Conservation (phyloP, 2,113 vertebrate species). For the Taxidea taxus region DNA sequence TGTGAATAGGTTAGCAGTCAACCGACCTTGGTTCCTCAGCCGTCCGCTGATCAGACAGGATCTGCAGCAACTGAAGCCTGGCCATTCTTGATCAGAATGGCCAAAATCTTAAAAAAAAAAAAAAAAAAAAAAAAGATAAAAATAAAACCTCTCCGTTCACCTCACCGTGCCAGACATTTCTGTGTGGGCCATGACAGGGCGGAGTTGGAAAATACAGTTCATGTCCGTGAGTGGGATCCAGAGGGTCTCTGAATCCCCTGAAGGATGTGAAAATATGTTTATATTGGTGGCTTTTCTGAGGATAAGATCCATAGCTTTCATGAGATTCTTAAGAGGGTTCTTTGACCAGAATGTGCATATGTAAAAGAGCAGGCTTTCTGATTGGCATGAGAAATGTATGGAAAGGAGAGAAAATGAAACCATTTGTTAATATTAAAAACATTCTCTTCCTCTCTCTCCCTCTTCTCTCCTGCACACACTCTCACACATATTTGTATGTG, state of each 20-base stretch:
- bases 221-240: background rate
- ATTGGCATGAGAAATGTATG: background rate
- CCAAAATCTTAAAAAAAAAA: too few species aligned
- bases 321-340: background rate
- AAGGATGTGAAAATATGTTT: background rate
- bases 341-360: background rate
- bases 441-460: background rate
- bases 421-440: background rate
- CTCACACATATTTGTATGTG: background rate
- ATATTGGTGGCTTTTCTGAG: background rate
- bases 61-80: background rate
- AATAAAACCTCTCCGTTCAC: background rate
- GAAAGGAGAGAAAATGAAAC: conserved; percentile 5
- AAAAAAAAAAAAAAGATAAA: too few species aligned
- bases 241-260: background rate
- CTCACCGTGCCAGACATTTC: background rate
- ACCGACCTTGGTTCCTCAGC: background rate
- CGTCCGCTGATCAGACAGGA: background rate
- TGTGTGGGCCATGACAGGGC: background rate
- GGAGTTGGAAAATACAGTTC: background rate
- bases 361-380: background rate
- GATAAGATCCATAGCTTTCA: background rate
- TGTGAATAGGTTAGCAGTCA: background rate
- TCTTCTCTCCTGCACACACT: too few species aligned
- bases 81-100: background rate